Base-by-base conservation (phyloP, 2,888 invertebrate genomes). In the Drosophila villosipedis region DNA sequence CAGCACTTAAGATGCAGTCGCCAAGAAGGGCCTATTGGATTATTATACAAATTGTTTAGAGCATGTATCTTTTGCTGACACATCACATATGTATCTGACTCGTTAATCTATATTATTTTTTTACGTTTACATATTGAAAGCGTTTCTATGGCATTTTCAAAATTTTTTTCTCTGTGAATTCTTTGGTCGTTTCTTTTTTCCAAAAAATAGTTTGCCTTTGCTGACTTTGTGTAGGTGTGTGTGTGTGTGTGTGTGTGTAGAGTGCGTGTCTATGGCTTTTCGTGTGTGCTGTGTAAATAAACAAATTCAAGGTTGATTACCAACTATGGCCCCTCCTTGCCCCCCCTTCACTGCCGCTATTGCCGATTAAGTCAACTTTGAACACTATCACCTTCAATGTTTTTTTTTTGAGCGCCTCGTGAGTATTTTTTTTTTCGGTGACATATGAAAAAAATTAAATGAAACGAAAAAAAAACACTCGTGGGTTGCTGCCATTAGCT, bases 231-330 rank as follows among this genome's bases (percentile, higher is more conserved):
- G 72, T 71, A 33, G 33, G 47, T 50, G 62, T 14, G 53, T 25
- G 58, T 49, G 61, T 39, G 60, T 30, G 37, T 53, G 16, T 55
- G 41, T 55, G 25, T 63, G 70, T 55, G 59, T 71, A 31, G 28
- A 43, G 39, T 55, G 62, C 28, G 59, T 41, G 70, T 50, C 47
- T 47, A 25, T 9, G 47, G 47, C 14, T 47, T 47, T 47, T 37
- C 37, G 53, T 73, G n/a, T 76, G 35, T 69, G 57, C 50, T 74
- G 64, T 80, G 74, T 68, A 74, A 75, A 76, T 81, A 74, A 64
- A 65, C 88, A 79, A 76, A 91, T 90, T 90, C 91, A 89, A 89
- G 88, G 91, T 90, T 89, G 89, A 88, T 90, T 88, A 80, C 85
- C 78, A 77, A 86, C 75, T 76, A 66, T 76, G 61, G 69, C 47